Base-by-base conservation (phyloP, 2,113 vertebrate species). In the Limanda limanda region DNA sequence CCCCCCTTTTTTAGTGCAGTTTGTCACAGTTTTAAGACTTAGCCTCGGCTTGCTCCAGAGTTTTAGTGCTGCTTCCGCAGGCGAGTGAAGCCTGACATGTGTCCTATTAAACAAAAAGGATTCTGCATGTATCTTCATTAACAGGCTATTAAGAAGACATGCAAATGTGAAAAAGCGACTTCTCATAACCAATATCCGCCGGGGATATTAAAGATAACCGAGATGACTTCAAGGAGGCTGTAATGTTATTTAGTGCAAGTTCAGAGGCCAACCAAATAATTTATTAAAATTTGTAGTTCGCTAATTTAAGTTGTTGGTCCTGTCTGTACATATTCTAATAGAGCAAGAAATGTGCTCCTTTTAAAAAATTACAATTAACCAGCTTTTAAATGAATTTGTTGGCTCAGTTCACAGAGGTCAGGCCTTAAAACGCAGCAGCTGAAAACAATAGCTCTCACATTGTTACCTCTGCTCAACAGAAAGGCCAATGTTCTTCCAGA, bases 51-150 rank as follows among this genome's bases (percentile, higher is more conserved):
- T 25, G 37, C 72, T 68, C 61, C 65, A 14, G 35, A 89, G 75
- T 87, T 85, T 88, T 87, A 89, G 79, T 85, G 86, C 76, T 89
- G 81, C 84, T 88, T 91, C 90, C 78, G 73, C 77, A 77, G 81
- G 83, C 88, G 65, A 78, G 68, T 71, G 77, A 76, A 79, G 76
- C 48, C 86, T 92, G 93, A 93, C 88, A 88, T 86, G 84, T 86
- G 90, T 91, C 89, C 92, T 93, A 92, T 92, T 94, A 93, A 88
- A 73, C 75, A 71, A 90, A 57, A 83, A 81, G 71, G 83, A 89
- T 89, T 92, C 80, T 86, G 64, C 47, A 92, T 92, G 88, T 80
- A 84, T 94, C 92, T 93, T 94, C 88, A 92, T 93, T 93, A 94
- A 71, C 56, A 81, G 81, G 81, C 85, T 88, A 87, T 93, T 91